Conservation (phyloP, 2,888 invertebrate species). For the Phrixothrix hirtus region DNA sequence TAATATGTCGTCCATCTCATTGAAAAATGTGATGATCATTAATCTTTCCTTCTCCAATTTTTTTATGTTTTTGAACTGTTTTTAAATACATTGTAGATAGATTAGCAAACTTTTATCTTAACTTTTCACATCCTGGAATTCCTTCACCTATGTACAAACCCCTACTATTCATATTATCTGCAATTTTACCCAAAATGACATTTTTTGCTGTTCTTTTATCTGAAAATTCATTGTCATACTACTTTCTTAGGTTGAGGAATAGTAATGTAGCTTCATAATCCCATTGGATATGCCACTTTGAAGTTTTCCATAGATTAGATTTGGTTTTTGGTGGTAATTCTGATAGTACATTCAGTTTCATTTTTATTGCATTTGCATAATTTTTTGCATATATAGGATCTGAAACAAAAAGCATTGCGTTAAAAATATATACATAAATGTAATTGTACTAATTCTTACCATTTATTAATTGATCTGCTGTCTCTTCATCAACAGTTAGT, state of each 20-base stretch:
- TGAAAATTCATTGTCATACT: not conserved
- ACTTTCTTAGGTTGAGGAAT: not conserved
- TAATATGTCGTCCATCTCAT: not conserved
- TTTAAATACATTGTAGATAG: not conserved
- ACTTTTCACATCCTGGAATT: too few relatives aligned
- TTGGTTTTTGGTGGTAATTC: too few relatives aligned
- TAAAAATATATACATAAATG: too few relatives aligned
- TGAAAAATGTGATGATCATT: slow-evolving; percentile 1
- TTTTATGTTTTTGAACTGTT: not conserved
- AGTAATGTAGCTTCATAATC: not conserved
- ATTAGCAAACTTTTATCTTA: slow-evolving; percentile 1
- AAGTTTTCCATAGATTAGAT: not conserved
- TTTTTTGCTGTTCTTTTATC: not conserved
- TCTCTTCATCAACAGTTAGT: too few relatives aligned
- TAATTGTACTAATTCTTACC: too few relatives aligned
- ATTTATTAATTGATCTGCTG: too few relatives aligned
- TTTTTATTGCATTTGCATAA: too few relatives aligned
- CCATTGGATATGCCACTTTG: not conserved
- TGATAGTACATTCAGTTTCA: too few relatives aligned
- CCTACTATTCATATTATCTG: not conserved
- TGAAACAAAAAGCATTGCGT: too few relatives aligned
- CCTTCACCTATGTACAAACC: too few relatives aligned
- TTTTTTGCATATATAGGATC: too few relatives aligned
- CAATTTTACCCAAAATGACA: not conserved
- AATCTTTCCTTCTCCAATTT: not conserved